Conservation (phyloP, 1,140 invertebrate genomes). For the Cotesia vestalis region DNA sequence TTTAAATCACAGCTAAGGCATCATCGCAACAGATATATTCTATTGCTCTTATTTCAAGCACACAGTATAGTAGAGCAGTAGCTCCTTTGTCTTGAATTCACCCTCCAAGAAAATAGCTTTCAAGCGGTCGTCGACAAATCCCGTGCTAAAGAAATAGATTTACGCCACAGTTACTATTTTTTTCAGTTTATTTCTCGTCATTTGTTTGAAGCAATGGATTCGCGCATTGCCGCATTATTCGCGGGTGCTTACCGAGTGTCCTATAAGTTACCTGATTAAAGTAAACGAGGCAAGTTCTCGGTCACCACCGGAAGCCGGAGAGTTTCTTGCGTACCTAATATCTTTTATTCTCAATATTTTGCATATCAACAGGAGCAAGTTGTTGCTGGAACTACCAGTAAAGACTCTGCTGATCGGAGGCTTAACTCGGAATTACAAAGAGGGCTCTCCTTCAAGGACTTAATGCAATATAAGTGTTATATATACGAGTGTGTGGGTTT, state of each 20-base stretch:
- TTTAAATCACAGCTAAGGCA: not conserved
- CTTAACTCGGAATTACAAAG: not conserved
- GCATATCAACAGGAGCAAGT: conserved; percentile 31
- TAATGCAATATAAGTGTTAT: not conserved
- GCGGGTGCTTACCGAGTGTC: not conserved
- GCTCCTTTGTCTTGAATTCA: not conserved
- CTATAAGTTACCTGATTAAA: conserved; percentile 11
- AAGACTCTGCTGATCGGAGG: conserved; percentile 23
- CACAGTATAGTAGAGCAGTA: not conserved
- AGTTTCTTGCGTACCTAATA: conserved; percentile 9
- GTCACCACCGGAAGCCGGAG: conserved; percentile 17
- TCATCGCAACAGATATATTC: not conserved
- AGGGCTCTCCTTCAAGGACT: not conserved
- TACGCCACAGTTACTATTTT: not conserved
- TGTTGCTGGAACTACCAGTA: conserved; percentile 25
- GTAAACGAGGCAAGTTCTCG: conserved; percentile 27
- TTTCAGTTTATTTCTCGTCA: not conserved
- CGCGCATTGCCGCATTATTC: not conserved
- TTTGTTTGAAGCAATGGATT: too few relatives aligned
- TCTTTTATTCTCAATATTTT: conserved; percentile 18
- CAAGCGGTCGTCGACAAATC: conserved; percentile 6
- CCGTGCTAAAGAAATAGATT: not conserved
- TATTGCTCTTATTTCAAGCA: not conserved
- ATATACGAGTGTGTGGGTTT: conserved; percentile 20
- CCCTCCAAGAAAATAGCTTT: conserved; percentile 10